phyloP scores from a whole-genome alignment of 2,888 invertebrate genomes.

The Polymixis flavicincta region DNA sequence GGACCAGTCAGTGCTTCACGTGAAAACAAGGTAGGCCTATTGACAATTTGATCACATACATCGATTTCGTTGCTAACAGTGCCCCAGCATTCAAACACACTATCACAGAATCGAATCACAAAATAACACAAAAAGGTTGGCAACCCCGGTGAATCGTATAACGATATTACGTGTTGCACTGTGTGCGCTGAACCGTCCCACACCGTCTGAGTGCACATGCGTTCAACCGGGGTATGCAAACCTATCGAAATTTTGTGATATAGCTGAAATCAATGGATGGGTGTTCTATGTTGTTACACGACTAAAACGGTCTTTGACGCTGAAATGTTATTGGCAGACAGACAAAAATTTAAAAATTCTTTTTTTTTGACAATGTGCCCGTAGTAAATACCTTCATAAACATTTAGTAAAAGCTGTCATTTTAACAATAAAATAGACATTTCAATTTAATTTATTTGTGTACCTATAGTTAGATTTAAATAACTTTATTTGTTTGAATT shows the following conservation, averaged over 20 bases:
- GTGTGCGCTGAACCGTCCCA: slow-evolving; percentile 32
- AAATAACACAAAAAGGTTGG: slow-evolving; percentile 13
- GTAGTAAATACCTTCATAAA: too few relatives aligned
- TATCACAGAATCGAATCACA: slow-evolving; percentile 13
- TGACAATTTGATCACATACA: slow-evolving; percentile 1
- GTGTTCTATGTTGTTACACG: background rate
- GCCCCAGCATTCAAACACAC: slow-evolving; percentile 3
- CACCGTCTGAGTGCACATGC: slow-evolving; percentile 49
- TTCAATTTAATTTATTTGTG: too few relatives aligned
- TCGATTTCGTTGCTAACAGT: slow-evolving; percentile 7
- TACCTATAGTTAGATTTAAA: too few relatives aligned
- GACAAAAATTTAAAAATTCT: too few relatives aligned
- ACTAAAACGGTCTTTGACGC: too few relatives aligned
- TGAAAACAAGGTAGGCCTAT: background rate
- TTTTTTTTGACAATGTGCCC: too few relatives aligned
- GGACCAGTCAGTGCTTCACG: background rate
- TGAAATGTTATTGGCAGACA: background rate
- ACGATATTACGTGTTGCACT: slow-evolving; percentile 44
- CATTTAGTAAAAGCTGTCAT: too few relatives aligned
- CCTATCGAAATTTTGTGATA: slow-evolving; percentile 38
- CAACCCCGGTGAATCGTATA: slow-evolving; percentile 28
- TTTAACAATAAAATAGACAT: too few relatives aligned
- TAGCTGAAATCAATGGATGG: background rate
- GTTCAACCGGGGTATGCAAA: slow-evolving; percentile 31
- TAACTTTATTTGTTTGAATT: too few relatives aligned